phyloP scores from a whole-genome alignment of 2,113 vertebrate genomes.

The Gobiocypris rarus region DNA sequence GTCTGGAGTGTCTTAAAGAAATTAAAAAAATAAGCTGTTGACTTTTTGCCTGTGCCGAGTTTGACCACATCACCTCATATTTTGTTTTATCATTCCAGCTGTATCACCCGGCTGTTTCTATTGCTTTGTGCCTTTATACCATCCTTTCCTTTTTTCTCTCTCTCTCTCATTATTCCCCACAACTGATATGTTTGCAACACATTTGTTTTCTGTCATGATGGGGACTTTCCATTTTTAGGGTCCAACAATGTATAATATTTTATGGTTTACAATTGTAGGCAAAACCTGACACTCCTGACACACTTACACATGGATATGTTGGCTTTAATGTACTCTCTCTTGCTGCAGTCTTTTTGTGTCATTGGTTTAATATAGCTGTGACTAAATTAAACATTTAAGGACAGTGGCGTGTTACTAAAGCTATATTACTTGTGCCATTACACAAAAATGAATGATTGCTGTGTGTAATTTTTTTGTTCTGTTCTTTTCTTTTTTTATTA shows the following conservation, averaged over 20 bases:
- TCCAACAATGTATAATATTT: too few relatives aligned
- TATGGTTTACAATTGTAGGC: background rate
- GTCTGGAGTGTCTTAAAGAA: background rate
- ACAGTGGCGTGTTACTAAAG: background rate
- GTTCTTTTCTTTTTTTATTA: background rate
- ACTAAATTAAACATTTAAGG: background rate
- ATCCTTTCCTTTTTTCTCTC: background rate
- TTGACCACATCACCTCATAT: constrained; percentile 11
- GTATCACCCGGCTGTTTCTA: background rate
- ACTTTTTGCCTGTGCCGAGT: background rate
- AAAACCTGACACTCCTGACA: background rate
- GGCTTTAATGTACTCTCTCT: background rate
- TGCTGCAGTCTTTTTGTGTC: background rate
- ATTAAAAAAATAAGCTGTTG: background rate
- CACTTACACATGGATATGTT: background rate
- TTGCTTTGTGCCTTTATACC: background rate
- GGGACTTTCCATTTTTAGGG: too few relatives aligned
- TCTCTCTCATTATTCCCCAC: background rate
- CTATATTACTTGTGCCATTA: too few relatives aligned
- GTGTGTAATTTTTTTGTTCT: background rate
- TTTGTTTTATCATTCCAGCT: background rate
- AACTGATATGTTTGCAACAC: background rate
- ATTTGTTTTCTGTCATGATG: background rate
- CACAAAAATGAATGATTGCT: background rate
- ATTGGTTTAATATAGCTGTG: background rate